Evolutionary conservation across 2,113 vertebrate species (phyloP).

Genomic region (Pluvialis apricaria): DNA sequence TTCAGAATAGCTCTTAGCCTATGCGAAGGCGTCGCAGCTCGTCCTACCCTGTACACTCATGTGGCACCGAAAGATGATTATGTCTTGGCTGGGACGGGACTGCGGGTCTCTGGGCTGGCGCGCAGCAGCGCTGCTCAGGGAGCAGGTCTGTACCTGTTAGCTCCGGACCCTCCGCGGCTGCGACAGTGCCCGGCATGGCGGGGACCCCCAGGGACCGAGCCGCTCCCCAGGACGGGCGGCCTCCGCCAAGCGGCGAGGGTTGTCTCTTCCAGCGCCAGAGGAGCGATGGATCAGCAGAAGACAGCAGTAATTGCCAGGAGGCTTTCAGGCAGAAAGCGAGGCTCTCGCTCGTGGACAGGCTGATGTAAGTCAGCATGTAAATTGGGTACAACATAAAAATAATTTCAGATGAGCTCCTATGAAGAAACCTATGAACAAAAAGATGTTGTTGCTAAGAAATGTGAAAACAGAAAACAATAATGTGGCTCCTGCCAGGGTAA

Average conservation of each 20-base stretch:
- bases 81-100: too few species aligned
- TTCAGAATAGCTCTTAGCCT: not conserved
- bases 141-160: not conserved
- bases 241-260: not conserved
- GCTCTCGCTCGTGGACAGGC: not conserved
- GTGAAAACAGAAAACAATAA: constrained; percentile 46
- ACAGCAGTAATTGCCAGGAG: not conserved
- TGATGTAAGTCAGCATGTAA: constrained; percentile 28
- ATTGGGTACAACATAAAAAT: constrained; percentile 22
- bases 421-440: constrained; percentile 10
- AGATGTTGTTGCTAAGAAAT: constrained; percentile 38
- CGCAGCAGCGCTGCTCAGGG: not conserved
- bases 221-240: not conserved
- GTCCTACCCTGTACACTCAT: rapidly evolving
- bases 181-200: rapidly evolving
- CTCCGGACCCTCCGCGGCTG: not conserved
- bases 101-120: not conserved
- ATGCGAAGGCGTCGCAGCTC: rapidly evolving
- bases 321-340: constrained; percentile 28
- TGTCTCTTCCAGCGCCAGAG: rapidly evolving
- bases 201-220: not conserved
- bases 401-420: not conserved
- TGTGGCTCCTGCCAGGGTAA: constrained; percentile 31
- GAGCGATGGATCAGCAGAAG: constrained; percentile 2
- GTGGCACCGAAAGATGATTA: not conserved